Percentiles rank a stretch among this genome's conserved stretches.
phyloP scores from a whole-genome alignment of 1,140 invertebrate species.

The Apis mellifera region Amel_HAv3.1 CM009940.2:8624501-8625000 shows the following conservation, averaged over 20 bases:
- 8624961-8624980: neutral
- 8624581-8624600: constrained; percentile 12
- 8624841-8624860: constrained; percentile 50
- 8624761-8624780: neutral
- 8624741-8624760: constrained; percentile 55
- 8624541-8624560: neutral
- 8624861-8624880: constrained; percentile 65
- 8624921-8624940: neutral
- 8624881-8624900: constrained; percentile 69
- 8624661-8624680: constrained; percentile 46
- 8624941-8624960: neutral
- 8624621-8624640: constrained; percentile 34
- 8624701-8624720: constrained; percentile 16
- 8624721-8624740: constrained; percentile 25
- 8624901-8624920: constrained; percentile 63
- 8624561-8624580: constrained; percentile 34
- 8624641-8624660: constrained; percentile 57
- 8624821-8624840: constrained; percentile 53
- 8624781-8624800: constrained; percentile 45
- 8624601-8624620: neutral
- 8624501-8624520: neutral
- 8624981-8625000: neutral
- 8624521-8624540: neutral
- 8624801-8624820: constrained; percentile 65
- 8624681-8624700: constrained; percentile 29